Evolutionary conservation across 2,113 vertebrate genomes (phyloP), one percentile per base, ranked within the genome.

Genomic region (Lynx canadensis): DNA sequence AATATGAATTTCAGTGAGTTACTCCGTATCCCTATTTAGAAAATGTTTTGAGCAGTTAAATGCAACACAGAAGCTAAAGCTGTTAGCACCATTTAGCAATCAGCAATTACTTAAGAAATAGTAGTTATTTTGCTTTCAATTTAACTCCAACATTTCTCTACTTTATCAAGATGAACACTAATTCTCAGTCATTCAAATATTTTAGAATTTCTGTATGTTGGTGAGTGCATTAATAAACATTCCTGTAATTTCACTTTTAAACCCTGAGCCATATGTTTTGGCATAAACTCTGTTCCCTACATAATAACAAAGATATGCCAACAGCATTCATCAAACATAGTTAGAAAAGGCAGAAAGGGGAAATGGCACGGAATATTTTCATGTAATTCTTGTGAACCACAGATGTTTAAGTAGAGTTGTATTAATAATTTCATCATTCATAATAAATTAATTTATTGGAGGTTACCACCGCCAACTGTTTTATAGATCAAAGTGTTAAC

Each of bases 341-440:
- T 90, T 96, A 78, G 25, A 41, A 21, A 93, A 96, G 69, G 36
- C 57, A 94, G 85, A 91, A 95, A 96, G 95, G 57, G 45, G 50
- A 92, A 95, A 95, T 81, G 78, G 45, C 65, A 81, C 27, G 21
- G 16, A 98, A 97, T 97, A 97, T 94, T 94, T 97, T 65, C 7
- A 48, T 16, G 29, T 87, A 97, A 81, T 97, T 95, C 96, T 91
- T 68, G 29, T 96, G 88, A 96, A 96, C 81, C 76, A 90, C 81
- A 96, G 88, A 96, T 94, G 85, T 88, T 97, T 94, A 94, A 97
- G 80, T 96, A 48, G 0, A 85, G 16, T 25, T 85, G 7, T 92
- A 89, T 97, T 97, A 97, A 97, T 84, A 97, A 96, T 96, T 97
- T 96, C 76, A 91, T 81, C 95, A 96, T 95, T 97, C 52, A 94